Evolutionary conservation across 2,797 vertebrate genomes (phyloP).

Genomic region (Podarcis lilfordi): DNA sequence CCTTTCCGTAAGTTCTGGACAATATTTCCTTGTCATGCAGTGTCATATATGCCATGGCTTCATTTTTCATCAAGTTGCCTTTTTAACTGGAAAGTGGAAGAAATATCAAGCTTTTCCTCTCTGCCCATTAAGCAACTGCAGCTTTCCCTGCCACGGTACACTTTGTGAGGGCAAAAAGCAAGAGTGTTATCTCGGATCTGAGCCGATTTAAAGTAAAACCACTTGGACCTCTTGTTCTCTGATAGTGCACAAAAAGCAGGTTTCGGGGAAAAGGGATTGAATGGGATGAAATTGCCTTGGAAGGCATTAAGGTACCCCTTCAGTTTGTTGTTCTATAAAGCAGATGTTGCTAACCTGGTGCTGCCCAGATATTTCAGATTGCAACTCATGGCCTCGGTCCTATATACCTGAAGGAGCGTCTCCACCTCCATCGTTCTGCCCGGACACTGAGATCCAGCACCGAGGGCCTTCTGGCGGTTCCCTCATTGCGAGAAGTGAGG

Average conservation of each 20-base stretch:
- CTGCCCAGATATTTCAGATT: too few species aligned
- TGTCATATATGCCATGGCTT: neutral
- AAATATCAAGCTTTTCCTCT: conserved; percentile 3
- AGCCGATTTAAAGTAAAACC: neutral
- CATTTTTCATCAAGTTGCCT: neutral
- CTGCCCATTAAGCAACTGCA: conserved; percentile 7
- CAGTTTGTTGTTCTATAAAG: conserved; percentile 1
- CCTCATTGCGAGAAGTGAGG: too few species aligned
- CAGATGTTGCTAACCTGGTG: too few species aligned
- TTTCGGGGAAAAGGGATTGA: neutral
- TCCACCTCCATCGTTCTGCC: too few species aligned
- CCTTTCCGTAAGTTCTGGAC: neutral
- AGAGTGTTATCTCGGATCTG: neutral
- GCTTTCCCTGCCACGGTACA: neutral
- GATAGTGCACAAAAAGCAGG: neutral
- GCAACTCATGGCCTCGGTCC: too few species aligned
- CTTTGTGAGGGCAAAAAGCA: conserved; percentile 4
- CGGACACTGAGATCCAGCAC: too few species aligned
- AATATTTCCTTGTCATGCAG: neutral
- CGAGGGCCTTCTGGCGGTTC: too few species aligned
- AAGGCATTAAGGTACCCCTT: neutral
- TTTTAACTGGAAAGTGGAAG: neutral
- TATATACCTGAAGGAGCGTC: too few species aligned
- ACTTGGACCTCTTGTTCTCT: neutral
- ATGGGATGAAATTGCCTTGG: conserved; percentile 1